Conservation (phyloP, 2,113 vertebrate genomes). For the Monopterus albus region DNA sequence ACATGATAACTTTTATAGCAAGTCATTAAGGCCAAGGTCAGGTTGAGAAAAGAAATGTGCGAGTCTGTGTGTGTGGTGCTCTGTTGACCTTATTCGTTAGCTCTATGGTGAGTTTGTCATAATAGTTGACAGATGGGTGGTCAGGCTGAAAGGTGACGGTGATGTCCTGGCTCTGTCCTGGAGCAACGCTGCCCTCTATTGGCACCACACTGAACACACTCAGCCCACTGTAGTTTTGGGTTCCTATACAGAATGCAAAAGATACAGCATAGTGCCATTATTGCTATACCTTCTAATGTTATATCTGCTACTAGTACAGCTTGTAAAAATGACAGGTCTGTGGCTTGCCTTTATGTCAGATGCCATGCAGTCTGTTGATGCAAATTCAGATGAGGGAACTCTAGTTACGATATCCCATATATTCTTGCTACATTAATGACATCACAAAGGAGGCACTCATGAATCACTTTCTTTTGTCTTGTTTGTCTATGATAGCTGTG, state of each 20-base stretch:
- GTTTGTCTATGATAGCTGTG: neutral
- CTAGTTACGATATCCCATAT: neutral
- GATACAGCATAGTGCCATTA: neutral
- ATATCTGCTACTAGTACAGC: neutral
- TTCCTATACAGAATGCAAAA: slow-evolving; percentile 77
- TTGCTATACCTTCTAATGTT: neutral
- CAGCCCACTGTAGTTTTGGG: slow-evolving; percentile 86
- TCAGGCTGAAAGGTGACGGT: slow-evolving; percentile 90
- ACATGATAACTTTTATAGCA: neutral
- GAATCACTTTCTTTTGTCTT: too few species aligned
- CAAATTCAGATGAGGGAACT: neutral
- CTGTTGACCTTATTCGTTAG: slow-evolving; percentile 86
- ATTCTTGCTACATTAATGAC: neutral
- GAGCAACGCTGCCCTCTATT: slow-evolving; percentile 80
- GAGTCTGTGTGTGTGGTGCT: neutral
- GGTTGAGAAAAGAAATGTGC: slow-evolving; percentile 1
- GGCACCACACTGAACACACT: slow-evolving; percentile 89
- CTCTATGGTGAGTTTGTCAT: slow-evolving; percentile 85
- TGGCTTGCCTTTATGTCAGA: neutral
- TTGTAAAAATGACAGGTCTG: neutral
- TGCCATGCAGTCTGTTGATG: neutral
- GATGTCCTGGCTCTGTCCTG: slow-evolving; percentile 83
- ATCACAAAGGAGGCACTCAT: neutral
- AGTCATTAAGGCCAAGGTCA: neutral
- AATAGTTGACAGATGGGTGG: slow-evolving; percentile 87